phyloP scores from a whole-genome alignment of 2,113 vertebrate genomes.

The Dasypus novemcinctus region DNA sequence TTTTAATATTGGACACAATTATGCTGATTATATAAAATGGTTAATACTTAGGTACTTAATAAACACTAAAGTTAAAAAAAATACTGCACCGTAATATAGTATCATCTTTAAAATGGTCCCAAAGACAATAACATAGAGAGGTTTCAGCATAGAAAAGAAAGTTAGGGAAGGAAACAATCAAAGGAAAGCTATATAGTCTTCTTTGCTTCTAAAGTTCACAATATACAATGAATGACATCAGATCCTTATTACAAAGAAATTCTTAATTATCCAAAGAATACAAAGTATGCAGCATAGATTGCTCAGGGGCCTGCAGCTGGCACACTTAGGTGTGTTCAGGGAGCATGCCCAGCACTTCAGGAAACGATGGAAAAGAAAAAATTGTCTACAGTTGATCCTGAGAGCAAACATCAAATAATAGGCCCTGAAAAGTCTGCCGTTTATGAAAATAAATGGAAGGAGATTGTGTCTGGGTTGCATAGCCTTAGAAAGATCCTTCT shows the following conservation, averaged over 20 bases:
- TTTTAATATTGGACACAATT: neutral
- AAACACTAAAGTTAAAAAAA: neutral
- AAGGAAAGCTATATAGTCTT: neutral
- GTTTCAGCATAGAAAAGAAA: conserved; percentile 1
- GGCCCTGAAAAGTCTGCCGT: neutral
- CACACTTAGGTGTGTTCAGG: neutral
- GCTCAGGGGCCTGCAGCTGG: neutral
- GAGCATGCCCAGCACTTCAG: neutral
- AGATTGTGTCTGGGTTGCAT: neutral
- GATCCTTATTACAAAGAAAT: neutral
- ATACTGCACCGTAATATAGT: neutral
- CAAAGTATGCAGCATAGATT: neutral
- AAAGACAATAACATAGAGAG: neutral
- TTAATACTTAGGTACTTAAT: neutral
- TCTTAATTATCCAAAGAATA: neutral
- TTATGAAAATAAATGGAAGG: neutral
- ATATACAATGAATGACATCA: neutral
- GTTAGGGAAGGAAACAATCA: neutral
- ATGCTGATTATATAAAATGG: neutral
- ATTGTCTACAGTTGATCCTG: neutral
- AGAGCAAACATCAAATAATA: conserved; percentile 20
- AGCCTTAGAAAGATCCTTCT: neutral
- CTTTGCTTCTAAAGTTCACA: neutral
- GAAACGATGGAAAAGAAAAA: neutral
- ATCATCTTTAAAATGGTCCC: neutral